Percentiles rank a stretch among this genome's conserved stretches.
phyloP scores from a whole-genome alignment of 2,888 invertebrate genomes.

The Phymatocera aterrima region DNA sequence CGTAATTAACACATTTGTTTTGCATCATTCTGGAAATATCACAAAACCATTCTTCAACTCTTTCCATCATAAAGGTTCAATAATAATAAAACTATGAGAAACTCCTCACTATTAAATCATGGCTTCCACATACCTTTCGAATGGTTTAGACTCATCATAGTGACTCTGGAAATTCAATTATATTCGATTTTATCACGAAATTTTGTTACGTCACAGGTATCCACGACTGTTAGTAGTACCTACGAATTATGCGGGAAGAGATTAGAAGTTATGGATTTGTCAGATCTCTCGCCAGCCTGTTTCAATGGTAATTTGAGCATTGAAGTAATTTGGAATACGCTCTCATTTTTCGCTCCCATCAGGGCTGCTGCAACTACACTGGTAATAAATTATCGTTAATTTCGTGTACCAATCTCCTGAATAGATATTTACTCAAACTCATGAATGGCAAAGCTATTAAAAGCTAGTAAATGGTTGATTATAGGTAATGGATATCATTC shows the following conservation, averaged over 20 bases:
- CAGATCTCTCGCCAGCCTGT: conserved; percentile 49
- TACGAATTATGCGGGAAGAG: conserved; percentile 60
- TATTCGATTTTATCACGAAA: background rate
- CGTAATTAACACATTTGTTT: background rate
- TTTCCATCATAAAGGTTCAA: no score
- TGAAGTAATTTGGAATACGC: conserved; percentile 54
- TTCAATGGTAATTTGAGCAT: conserved; percentile 59
- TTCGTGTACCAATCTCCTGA: background rate
- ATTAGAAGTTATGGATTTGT: conserved; percentile 54
- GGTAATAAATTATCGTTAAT: conserved; percentile 46
- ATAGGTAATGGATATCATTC: conserved; percentile 57
- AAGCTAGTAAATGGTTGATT: conserved; percentile 6
- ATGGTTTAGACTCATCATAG: background rate
- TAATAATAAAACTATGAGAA: background rate
- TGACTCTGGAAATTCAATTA: background rate
- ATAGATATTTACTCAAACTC: background rate
- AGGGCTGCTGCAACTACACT: conserved; percentile 56
- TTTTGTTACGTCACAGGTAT: conserved; percentile 37
- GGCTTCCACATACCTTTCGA: background rate
- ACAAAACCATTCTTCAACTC: no score
- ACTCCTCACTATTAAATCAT: background rate
- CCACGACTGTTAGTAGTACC: conserved; percentile 47
- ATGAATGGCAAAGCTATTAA: no score
- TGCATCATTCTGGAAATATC: background rate
- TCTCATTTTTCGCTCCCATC: conserved; percentile 54